Evolutionary conservation across 2,113 vertebrate genomes (phyloP), one percentile per base, ranked within the genome.

Genomic region (Ceuthmochares aereus): DNA sequence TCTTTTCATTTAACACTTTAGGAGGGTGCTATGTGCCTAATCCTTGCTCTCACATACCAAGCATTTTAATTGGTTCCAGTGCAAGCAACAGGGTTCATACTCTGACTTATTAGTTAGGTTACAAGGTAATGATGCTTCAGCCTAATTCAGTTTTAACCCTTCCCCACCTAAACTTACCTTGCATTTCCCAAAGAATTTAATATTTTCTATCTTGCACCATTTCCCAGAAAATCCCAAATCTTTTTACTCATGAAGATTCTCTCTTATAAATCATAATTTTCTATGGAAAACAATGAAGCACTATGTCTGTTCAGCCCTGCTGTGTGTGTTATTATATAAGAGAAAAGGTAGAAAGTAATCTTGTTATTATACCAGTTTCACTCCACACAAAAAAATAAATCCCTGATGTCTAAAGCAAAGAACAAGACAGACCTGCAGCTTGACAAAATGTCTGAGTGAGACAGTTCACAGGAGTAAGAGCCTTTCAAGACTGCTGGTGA

Each of bases 31-130:
- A 4, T 0, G 0, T 87, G 43, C 27, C 37, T 68, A n/a, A n/a
- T 81, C 51, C 58, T 76, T 0, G 0, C 30, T 34, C 5, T 84
- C 17, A 22, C 5, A 0, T 45, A 22, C 1, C 2, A 30, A 47
- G 45, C 29, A 21, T 76, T 90, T 78, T 69, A 55, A 45, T 54
- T 76, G 80, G 23, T 86, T 88, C 54, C 76, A 89, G 58, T 60
- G 58, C 47, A 75, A 45, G 45, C n/a, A 30, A 9, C 45, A 26
- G 63, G 58, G 49, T 51, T 93, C 22, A 12, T 40, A 36, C 40
- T 40, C 40, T 40, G 40, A 40, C 12, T 40, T 40, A 40, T 40
- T 40, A 40, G 40, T 40, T 40, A 10, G 40, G 40, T 40, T 40
- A 40, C 62, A 68, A 54, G 59, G 27, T 42, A 62, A 32, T 26